These are phyloP conservation scores for Ophion ellenae DNA, from an alignment of 2,888 invertebrate genomes.

Conservation along the genomic window DNA sequence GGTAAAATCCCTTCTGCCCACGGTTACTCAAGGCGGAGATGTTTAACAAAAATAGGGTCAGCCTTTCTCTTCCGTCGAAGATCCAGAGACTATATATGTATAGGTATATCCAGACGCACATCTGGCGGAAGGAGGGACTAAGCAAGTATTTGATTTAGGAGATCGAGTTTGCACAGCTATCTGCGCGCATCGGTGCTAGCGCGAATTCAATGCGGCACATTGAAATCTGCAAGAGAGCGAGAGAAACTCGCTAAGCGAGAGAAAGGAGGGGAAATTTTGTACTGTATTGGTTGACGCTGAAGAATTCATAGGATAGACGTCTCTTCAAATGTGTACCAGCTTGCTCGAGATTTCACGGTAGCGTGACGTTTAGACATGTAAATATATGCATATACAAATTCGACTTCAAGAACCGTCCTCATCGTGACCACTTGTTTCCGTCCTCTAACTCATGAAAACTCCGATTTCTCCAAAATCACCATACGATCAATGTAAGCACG, in stretches of 20 bases:
- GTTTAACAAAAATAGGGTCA: neutral
- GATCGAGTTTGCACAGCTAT: constrained; percentile 66
- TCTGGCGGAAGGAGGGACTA: constrained; percentile 18
- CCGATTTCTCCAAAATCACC: no score
- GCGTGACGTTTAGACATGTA: constrained; percentile 4
- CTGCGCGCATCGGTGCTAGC: constrained; percentile 22
- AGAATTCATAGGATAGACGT: constrained; percentile 55
- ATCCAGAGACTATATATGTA: neutral
- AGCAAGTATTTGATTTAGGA: constrained; percentile 67
- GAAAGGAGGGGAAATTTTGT: constrained; percentile 8
- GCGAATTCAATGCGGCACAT: constrained; percentile 37
- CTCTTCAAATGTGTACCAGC: constrained; percentile 38
- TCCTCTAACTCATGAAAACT: no score
- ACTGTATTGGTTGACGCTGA: constrained; percentile 24
- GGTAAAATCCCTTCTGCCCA: neutral
- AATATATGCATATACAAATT: constrained; percentile 11
- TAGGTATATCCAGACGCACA: constrained; percentile 16
- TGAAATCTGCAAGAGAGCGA: neutral
- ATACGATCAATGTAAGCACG: no score
- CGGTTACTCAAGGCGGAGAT: neutral
- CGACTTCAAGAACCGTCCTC: neutral
- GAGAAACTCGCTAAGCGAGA: neutral
- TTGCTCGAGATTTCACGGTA: constrained; percentile 26
- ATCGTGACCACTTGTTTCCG: no score
- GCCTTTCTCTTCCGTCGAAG: neutral